Evolutionary conservation across 1,140 invertebrate genomes (phyloP), one percentile per base, ranked within the genome.

Genomic region (Scaptomyza pallida): DNA sequence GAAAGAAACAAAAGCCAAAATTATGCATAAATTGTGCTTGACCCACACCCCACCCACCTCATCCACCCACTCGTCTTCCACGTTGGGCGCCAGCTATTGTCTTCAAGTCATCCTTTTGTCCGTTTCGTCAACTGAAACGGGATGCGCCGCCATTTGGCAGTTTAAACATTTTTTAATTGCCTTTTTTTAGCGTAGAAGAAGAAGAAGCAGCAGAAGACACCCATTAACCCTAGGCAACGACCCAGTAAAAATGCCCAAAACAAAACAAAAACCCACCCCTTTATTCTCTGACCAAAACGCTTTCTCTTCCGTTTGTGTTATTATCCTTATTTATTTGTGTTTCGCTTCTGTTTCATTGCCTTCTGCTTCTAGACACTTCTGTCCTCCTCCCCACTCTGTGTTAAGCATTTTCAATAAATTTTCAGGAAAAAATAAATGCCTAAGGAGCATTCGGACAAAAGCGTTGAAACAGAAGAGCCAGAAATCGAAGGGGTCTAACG

Each of bases 111-210:
- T 62, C 57, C 52, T 48, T 45, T 62, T 10, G 17, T 47, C 35
- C 12, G 63, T 55, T 33, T 68, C 55, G 1, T 0, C 26, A 23
- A 37, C 19, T 23, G 21, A 6, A 16, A 47, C 17, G 37, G 26
- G 41, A 23, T n/a, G n/a, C 70, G 50, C 57, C 52, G 40, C 54
- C 70, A 68, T 72, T 75, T 79, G 72, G 83, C 69, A 74, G 67
- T 78, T 89, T 78, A 89, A 89, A 89, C 78, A 85, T 89, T 89
- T 89, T 89, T 89, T 85, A 89, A 89, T 89, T 89, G 85, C 68
- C 76, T 50, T 71, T 69, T 71, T 5, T 30, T 0, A 9, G 26
- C 6, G 63, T 64, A 64, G 59, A 60, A 67, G 55, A 8, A n/a
- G 23, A 57, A 23, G 17, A 15, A 16, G 56, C 50, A 26, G n/a